A percentile compares a stretch with the other conserved stretches of the same genome.
phyloP scores from a whole-genome alignment of 2,113 vertebrate species.

The Peromyscus polionotus region DNA sequence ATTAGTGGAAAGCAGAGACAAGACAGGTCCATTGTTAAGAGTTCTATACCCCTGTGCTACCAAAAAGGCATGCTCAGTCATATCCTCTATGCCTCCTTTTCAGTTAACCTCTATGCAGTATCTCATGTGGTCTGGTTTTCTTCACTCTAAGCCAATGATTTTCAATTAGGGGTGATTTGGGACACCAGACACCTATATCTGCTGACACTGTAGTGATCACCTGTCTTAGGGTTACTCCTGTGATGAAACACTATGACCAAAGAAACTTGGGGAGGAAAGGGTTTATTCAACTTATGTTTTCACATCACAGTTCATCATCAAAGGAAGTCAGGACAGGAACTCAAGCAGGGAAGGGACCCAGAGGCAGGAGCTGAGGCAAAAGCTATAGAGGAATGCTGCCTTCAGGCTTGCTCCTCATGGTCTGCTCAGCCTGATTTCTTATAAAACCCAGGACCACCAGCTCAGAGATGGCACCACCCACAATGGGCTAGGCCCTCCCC shows the following conservation, averaged over 20 bases:
- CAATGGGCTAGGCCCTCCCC: not conserved
- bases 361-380: too few relatives aligned
- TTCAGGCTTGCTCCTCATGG: not conserved
- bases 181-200: not conserved
- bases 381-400: not conserved
- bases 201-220: not conserved
- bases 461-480: not conserved
- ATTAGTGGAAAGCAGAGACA: constrained; percentile 38
- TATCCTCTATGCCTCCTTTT: not conserved
- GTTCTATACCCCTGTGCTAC: not conserved
- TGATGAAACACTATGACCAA: not conserved
- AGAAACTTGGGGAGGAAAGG: not conserved
- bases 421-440: not conserved
- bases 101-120: not conserved
- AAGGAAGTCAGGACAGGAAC: not conserved
- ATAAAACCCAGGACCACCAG: not conserved
- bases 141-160: constrained; percentile 20
- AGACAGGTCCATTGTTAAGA: constrained; percentile 23
- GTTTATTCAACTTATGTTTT: not conserved
- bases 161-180: not conserved
- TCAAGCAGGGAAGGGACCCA: not conserved
- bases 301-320: not conserved
- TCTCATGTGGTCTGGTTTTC: not conserved
- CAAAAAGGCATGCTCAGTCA: not conserved
- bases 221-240: not conserved